Evolutionary conservation across 2,797 vertebrate species (phyloP).

Genomic region (Cygnus olor): DNA sequence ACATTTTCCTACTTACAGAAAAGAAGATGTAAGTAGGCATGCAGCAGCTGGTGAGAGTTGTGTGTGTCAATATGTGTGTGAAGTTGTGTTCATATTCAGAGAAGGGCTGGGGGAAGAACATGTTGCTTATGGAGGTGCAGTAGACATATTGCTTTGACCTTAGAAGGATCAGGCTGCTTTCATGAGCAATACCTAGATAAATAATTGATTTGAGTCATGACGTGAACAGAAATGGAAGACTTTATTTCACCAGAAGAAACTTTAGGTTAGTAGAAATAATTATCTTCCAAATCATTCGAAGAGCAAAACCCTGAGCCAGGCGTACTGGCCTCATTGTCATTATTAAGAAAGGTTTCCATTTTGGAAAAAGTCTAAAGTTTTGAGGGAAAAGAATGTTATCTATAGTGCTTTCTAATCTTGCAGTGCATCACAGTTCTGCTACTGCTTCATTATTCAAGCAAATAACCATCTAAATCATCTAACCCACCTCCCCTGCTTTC

Average conservation of each 20-base stretch:
- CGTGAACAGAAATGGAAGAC: neutral
- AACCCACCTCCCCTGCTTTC: neutral
- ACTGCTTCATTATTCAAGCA: neutral
- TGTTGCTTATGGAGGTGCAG: neutral
- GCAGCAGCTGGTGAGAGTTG: neutral
- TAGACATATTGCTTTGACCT: neutral
- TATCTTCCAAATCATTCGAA: neutral
- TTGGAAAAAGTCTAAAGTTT: neutral
- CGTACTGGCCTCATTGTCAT: accelerated
- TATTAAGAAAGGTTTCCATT: neutral
- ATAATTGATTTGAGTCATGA: neutral
- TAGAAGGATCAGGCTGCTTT: neutral
- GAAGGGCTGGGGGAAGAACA: accelerated
- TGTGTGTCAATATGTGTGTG: neutral
- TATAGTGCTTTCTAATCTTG: neutral
- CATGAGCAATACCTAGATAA: neutral
- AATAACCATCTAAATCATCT: neutral
- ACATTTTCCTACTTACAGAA: neutral
- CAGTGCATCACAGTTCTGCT: neutral
- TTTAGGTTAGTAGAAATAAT: neutral
- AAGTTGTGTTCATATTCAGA: accelerated
- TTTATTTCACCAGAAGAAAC: neutral
- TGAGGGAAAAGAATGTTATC: accelerated
- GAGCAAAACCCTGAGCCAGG: neutral
- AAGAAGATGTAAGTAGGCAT: neutral